Evolutionary conservation across 1,140 invertebrate genomes (phyloP).

Genomic region (Drosophila mauritiana): DNA sequence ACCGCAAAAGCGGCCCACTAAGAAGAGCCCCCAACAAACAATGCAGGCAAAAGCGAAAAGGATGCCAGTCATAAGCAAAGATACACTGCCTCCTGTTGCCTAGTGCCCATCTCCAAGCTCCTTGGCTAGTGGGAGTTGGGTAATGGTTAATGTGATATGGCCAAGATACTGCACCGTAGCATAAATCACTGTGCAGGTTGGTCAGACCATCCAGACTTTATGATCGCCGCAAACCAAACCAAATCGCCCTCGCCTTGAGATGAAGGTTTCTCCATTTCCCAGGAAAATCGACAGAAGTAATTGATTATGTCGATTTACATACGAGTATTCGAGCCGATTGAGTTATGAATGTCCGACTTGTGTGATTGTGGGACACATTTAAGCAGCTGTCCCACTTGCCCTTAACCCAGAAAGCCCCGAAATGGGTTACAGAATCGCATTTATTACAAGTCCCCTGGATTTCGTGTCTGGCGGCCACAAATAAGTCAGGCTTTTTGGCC

Average conservation of each 20-base stretch:
- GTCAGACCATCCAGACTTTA: slow-evolving; percentile 47
- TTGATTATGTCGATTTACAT: slow-evolving; percentile 82
- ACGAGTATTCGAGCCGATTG: slow-evolving; percentile 65
- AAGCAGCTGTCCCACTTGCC: slow-evolving; percentile 38
- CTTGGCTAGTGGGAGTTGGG: slow-evolving; percentile 61
- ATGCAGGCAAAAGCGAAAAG: slow-evolving; percentile 78
- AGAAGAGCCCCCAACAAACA: slow-evolving; percentile 49
- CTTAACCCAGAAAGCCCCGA: slow-evolving; percentile 61
- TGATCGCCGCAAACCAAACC: slow-evolving; percentile 36
- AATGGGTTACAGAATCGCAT: slow-evolving; percentile 43
- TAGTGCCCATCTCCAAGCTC: slow-evolving; percentile 37
- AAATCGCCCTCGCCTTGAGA: slow-evolving; percentile 54
- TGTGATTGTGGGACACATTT: slow-evolving; percentile 13
- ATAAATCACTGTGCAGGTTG: slow-evolving; percentile 72
- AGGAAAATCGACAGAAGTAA: slow-evolving; percentile 62
- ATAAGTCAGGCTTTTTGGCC: slow-evolving; percentile 52
- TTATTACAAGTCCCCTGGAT: slow-evolving; percentile 59
- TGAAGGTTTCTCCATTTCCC: slow-evolving; percentile 67
- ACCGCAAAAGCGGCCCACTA: slow-evolving; percentile 63
- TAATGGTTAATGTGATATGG: slow-evolving; percentile 77
- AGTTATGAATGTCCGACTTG: slow-evolving; percentile 31
- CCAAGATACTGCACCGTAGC: slow-evolving; percentile 67
- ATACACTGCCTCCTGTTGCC: slow-evolving; percentile 65
- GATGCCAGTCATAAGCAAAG: slow-evolving; percentile 80
- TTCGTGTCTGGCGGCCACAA: slow-evolving; percentile 68